Evolutionary conservation across 2,797 vertebrate genomes (phyloP).

Genomic region (Eupleurogrammus muticus): DNA sequence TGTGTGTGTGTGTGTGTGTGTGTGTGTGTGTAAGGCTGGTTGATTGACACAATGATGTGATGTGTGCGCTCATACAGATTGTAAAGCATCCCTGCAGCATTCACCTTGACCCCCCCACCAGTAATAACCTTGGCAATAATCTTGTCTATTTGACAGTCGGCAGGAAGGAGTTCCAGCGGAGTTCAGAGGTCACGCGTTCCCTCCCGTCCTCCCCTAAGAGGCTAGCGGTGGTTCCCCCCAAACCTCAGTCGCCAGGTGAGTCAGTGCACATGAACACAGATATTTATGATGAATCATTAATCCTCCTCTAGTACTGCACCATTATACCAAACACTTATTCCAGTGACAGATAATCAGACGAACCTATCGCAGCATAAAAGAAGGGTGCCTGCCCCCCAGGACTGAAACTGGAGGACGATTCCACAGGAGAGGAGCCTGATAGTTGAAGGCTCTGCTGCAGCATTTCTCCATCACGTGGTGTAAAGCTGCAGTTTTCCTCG

Average conservation of each 20-base stretch:
- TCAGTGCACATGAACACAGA: background rate
- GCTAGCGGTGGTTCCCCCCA: conserved; percentile 86
- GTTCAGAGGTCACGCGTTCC: conserved; percentile 88
- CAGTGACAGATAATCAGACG: no score
- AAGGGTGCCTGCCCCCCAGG: no score
- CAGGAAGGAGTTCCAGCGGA: conserved; percentile 93
- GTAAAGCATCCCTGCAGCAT: conserved; percentile 5
- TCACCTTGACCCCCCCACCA: background rate
- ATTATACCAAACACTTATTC: no score
- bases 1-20: background rate
- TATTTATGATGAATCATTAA: no score
- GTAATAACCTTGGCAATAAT: conserved; percentile 16
- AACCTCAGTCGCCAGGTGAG: conserved; percentile 95
- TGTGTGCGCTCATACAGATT: background rate
- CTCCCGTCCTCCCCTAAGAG: conserved; percentile 93
- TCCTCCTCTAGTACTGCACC: no score
- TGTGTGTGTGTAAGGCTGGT: conserved; percentile 3
- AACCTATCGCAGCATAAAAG: no score
- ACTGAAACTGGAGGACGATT: no score
- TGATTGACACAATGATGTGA: conserved; percentile 15
- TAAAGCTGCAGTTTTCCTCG: no score
- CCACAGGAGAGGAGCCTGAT: no score
- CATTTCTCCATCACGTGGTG: no score
- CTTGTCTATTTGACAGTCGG: conserved; percentile 81
- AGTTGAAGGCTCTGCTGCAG: no score